phyloP scores from a whole-genome alignment of 2,888 invertebrate genomes.

The Aleiodes leptofemur region DNA sequence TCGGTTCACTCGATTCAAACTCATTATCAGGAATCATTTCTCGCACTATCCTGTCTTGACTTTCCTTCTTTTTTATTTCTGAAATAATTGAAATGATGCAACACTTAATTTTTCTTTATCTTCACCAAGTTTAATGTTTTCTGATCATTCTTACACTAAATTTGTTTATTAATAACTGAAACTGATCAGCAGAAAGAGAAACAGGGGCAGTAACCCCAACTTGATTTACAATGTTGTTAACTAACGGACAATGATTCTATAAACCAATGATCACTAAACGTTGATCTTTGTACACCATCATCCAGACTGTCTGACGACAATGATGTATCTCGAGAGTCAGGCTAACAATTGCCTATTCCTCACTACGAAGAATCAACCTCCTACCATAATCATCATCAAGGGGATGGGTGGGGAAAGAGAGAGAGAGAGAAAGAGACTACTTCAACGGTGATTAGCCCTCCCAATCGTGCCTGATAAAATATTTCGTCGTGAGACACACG shows the following conservation, averaged over 20 bases:
- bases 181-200: conserved; percentile 40
- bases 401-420: too few relatives aligned
- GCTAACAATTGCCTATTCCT: conserved; percentile 34
- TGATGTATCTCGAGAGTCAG: conserved; percentile 17
- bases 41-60: background rate
- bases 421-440: conserved; percentile 1
- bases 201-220: conserved; percentile 18
- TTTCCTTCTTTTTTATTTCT: too few relatives aligned
- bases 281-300: conserved; percentile 30
- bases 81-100: too few relatives aligned
- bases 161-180: conserved; percentile 38
- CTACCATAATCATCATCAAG: too few relatives aligned
- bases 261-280: conserved; percentile 7
- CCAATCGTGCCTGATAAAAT: conserved; percentile 43
- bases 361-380: conserved; percentile 31
- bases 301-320: conserved; percentile 46
- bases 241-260: conserved; percentile 10
- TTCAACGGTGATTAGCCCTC: conserved; percentile 46
- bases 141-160: background rate
- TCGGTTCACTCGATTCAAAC: conserved; percentile 29
- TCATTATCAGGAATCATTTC: conserved; percentile 24
- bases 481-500: conserved; percentile 43
- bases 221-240: conserved; percentile 44
- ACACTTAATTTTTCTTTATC: too few relatives aligned
- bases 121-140: too few relatives aligned